Base-by-base conservation (phyloP, 2,113 vertebrate genomes). In the Oryctolagus cuniculus region DNA sequence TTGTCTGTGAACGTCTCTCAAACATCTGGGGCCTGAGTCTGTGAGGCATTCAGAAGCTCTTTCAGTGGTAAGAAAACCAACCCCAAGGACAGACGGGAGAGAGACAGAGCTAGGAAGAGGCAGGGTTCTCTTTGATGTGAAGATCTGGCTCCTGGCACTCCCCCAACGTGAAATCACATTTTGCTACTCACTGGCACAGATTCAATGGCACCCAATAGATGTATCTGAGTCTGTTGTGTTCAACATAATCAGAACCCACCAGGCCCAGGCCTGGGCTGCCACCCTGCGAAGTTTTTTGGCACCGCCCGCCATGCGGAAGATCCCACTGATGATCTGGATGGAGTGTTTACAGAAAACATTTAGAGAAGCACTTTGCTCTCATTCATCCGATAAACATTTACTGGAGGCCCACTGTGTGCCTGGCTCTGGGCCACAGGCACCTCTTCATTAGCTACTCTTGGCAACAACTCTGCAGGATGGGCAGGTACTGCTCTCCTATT, bases 301-400 rank as follows among this genome's bases (percentile, higher is more conserved):
- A 95, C 82, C 67, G 85, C n/a, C 64, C 75, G 86, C 63, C 12
- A 1, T 38, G 72, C 49, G 61, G 85, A 95, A 92, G 86, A 88
- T 69, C 86, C 90, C 34, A 21, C 58, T 29, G 66, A 95, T 97
- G 90, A 69, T 89, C 93, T 93, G 58, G 88, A 87, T 87, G 61
- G 92, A 91, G 95, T 89, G 95, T 91, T 96, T 95, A 96, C 53
- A 92, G 97, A 79, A 96, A 96, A 92, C 70, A 93, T 84, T 97
- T 66, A 92, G 79, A 91, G 78, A 88, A 83, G 90, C 75, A 69
- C 85, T 89, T 88, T 86, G 90, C 90, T 80, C 90, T 92, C 94
- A 61, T 85, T 91, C 73, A 82, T 66, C 92, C 86, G 73, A 19
- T 92, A 95, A 95, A 95, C 94, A 95, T 90, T 89, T 91, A 93